These are phyloP conservation scores for Allygus modestus DNA, from an alignment of 2,888 invertebrate genomes.

Conservation along the genomic window DNA sequence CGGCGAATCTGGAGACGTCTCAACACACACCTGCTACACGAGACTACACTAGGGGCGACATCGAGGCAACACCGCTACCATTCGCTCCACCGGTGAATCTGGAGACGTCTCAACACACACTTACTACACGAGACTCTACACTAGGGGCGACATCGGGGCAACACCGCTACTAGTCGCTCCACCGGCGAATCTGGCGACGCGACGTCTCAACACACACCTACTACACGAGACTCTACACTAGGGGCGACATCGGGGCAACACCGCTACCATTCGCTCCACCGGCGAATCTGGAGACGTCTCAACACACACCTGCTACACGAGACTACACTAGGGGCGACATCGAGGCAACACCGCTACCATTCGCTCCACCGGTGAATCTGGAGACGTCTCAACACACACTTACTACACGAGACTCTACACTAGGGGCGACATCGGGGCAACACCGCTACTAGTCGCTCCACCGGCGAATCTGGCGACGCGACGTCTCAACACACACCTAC, in stretches of 20 bases:
- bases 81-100: neutral
- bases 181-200: neutral
- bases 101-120: conserved; percentile 11
- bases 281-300: neutral
- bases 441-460: neutral
- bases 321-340: too few species aligned
- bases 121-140: neutral
- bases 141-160: too few species aligned
- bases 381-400: conserved; percentile 8
- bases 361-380: neutral
- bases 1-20: neutral
- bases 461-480: neutral
- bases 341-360: too few species aligned
- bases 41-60: neutral
- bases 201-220: conserved; percentile 7
- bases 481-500: neutral
- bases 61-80: neutral
- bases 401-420: neutral
- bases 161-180: neutral
- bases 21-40: neutral
- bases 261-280: neutral
- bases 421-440: conserved; percentile 1
- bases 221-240: too few species aligned
- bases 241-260: too few species aligned
- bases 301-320: neutral